Conservation (phyloP, 1,140 invertebrate species). For the Heterodera schachtii region DNA sequence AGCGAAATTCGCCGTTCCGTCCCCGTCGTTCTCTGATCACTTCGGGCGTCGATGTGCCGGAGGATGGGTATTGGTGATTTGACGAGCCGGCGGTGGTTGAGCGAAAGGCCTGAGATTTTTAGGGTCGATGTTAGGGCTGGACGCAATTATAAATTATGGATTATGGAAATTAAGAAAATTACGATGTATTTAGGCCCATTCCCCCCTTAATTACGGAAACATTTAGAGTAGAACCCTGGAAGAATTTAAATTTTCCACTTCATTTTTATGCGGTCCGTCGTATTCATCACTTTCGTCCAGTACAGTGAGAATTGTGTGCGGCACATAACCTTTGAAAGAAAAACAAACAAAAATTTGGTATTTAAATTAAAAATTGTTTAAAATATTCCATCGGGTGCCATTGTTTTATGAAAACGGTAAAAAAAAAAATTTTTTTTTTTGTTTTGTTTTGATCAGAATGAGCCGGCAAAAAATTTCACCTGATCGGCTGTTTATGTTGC, state of each 20-base stretch:
- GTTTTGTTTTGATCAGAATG: too few species aligned
- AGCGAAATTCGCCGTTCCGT: constrained; percentile 92
- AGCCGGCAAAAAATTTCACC: neutral
- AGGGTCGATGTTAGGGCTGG: too few species aligned
- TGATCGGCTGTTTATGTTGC: constrained; percentile 72
- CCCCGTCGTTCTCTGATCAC: constrained; percentile 75
- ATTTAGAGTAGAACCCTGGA: too few species aligned
- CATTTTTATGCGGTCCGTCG: neutral
- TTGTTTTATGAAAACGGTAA: too few species aligned
- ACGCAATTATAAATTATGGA: too few species aligned
- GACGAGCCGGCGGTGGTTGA: neutral
- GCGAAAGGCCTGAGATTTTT: too few species aligned
- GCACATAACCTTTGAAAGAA: constrained; percentile 76
- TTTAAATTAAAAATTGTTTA: neutral
- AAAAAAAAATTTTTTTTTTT: too few species aligned
- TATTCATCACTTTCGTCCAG: constrained; percentile 40
- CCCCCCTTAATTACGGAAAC: too few species aligned
- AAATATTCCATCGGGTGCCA: too few species aligned
- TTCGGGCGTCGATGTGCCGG: constrained; percentile 57
- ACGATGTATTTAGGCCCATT: too few species aligned
- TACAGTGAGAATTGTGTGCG: constrained; percentile 85
- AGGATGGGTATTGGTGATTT: constrained; percentile 1
- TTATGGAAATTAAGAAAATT: too few species aligned
- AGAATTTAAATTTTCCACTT: neutral
- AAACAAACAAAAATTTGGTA: neutral